Base-by-base conservation (phyloP, 2,888 invertebrate genomes). In the Campoplex nolae region DNA sequence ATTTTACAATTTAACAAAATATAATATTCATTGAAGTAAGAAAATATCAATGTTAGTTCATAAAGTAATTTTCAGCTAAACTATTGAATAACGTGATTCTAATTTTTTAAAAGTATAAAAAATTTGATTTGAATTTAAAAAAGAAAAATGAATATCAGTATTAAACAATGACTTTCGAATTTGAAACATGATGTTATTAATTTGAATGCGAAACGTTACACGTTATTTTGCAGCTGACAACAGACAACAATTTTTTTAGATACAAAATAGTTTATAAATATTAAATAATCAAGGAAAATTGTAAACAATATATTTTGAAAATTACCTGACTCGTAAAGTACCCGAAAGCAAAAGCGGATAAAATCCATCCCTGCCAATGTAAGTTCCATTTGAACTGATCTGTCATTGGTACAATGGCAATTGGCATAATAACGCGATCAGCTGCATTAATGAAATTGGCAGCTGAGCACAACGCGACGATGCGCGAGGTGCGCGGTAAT, bases 401-500 rank as follows among this genome's bases (percentile, higher is more conserved):
- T 0, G 97, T 96, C 97, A 97, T 97, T 4, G 96, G 96, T 54
- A 97, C 96, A 84, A 97, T 97, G 35, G 97, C 97, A 83, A 97
- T 97, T 1, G 97, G 97, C 97, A 97, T 97, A 79, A 97, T 96
- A 8, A 97, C 97, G 84, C 97, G 94, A 94, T 97, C 97, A 4
- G 97, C 97, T 75, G 97, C 96, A 93, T 97, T 97, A 90, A 97
- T 97, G 91, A 97, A 97, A 94, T 97, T 97, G 71, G 97, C 97
- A 73, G 96, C 94, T 38, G 97, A 96, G 93, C 97, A 97, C 89
- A 97, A 93, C 76, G 96, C 96, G 73, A 97, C 96, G 84, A 96
- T 96, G 80, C 95, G 95, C 80, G 96, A 95, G 1, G 95, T 96
- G 86, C 95, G 95, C 77, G 95, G 95, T 85, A 95, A 94, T 95